A percentile compares a stretch with the other conserved stretches of the same genome.
Conservation (phyloP, 2,113 vertebrate species). For the Gymnogyps californianus region DNA sequence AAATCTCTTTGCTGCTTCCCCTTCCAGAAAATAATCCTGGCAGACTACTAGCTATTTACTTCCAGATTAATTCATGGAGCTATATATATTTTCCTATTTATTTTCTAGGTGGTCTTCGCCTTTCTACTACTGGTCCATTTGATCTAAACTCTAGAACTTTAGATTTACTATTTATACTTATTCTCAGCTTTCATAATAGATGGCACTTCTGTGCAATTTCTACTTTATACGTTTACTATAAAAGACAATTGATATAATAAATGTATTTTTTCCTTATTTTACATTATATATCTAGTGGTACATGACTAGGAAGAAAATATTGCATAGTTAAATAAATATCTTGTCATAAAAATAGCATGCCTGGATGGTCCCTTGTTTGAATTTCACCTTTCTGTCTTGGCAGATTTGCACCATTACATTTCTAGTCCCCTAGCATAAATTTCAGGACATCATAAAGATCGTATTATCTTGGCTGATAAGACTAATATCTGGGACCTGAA, state of each 20-base stretch:
- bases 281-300: background rate
- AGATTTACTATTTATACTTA: background rate
- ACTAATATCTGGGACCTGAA: background rate
- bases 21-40: background rate
- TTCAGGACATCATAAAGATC: background rate
- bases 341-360: background rate
- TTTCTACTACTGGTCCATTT: background rate
- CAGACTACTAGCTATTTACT: background rate
- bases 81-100: background rate
- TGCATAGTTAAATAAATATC: background rate
- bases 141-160: background rate
- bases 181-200: background rate
- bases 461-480: background rate
- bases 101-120: background rate
- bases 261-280: background rate
- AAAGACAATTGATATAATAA: background rate
- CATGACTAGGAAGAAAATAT: background rate
- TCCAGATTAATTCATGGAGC: background rate
- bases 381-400: background rate
- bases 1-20: background rate
- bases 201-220: background rate
- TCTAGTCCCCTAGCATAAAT: background rate
- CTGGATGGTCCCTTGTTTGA: background rate
- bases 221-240: background rate
- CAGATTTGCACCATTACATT: background rate